A percentile compares a stretch with the other conserved stretches of the same genome.
These are phyloP conservation scores for Pterocles gutturalis DNA, from an alignment of 2,113 vertebrate genomes.

Conservation along the genomic window DNA sequence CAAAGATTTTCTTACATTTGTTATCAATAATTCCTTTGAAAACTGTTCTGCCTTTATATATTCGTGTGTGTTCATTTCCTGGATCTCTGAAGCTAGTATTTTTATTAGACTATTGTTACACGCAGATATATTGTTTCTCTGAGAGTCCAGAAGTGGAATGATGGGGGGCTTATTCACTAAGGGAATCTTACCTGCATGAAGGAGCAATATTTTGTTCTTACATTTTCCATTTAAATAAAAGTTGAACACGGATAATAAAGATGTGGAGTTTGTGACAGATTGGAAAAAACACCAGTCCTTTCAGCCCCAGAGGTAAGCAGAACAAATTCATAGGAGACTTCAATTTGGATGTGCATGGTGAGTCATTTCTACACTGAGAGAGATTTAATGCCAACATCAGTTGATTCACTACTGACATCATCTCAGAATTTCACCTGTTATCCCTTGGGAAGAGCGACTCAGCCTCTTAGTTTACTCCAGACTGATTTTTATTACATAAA, in stretches of 20 bases:
- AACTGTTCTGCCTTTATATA: not conserved
- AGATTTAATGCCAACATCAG: conserved; percentile 9
- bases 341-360: not conserved
- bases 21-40: not conserved
- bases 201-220: not conserved
- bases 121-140: not conserved
- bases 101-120: not conserved
- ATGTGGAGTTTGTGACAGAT: not conserved
- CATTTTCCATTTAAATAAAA: not conserved
- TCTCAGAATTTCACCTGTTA: conserved; percentile 11
- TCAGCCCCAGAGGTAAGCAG: conserved; percentile 1
- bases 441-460: not conserved
- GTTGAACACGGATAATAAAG: not conserved
- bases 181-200: not conserved
- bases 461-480: not conserved
- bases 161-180: not conserved
- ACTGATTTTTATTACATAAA: conserved; percentile 16
- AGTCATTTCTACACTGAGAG: not conserved
- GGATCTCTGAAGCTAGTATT: not conserved
- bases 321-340: conserved; percentile 15
- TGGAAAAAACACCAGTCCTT: not conserved
- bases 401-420: conserved; percentile 21
- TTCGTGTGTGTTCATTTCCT: not conserved
- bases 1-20: not conserved
- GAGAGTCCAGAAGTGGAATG: not conserved